Evolutionary conservation across 35 echinoderm and acorn worm genomes (phyloP).

Genomic region (Anneissia japonica): DNA sequence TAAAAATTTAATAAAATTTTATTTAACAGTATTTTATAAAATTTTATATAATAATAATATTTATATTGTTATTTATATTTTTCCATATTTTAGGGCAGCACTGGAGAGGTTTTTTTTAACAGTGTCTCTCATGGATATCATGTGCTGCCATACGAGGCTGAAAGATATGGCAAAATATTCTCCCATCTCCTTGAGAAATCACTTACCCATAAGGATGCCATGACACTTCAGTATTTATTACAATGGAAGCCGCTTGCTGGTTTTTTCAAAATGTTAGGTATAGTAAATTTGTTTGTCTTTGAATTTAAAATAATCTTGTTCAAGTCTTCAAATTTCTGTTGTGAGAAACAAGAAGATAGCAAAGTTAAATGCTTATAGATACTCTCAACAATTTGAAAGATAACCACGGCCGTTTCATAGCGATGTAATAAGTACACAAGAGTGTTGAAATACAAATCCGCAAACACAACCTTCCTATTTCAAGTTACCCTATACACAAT

Average conservation of each 20-base stretch:
- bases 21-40: no score
- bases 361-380: no score
- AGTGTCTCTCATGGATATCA: background rate
- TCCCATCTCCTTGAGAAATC: slow-evolving; percentile 7
- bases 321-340: no score
- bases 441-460: no score
- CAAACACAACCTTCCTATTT: no score
- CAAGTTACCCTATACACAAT: no score
- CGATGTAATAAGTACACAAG: no score
- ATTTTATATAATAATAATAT: no score
- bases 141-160: background rate
- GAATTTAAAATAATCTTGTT: background rate
- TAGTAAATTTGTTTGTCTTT: background rate
- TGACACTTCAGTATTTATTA: background rate
- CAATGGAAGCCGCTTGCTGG: slow-evolving; percentile 1
- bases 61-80: background rate
- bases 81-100: background rate
- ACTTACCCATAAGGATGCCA: background rate
- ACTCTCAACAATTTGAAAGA: no score
- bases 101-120: background rate
- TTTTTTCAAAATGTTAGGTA: slow-evolving; percentile 8
- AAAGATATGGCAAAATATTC: background rate
- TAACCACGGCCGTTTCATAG: no score
- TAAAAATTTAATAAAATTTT: no score
- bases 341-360: no score